phyloP scores from a whole-genome alignment of 2,888 invertebrate genomes.

The Syrphus vitripennis region DNA sequence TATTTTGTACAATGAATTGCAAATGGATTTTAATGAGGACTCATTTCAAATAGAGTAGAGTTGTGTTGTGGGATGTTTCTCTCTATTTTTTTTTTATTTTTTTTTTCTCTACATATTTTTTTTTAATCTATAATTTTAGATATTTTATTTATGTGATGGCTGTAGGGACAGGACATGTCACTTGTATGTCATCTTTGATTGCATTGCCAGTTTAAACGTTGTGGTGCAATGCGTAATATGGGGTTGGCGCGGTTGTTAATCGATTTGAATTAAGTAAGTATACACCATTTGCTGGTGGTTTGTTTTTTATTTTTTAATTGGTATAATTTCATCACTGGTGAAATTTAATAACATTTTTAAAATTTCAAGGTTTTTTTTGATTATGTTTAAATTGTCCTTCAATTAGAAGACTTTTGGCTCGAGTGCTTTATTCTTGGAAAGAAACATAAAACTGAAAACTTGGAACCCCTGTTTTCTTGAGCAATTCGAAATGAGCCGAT shows the following conservation, averaged over 20 bases:
- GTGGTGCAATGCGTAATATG: neutral
- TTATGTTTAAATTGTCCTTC: too few relatives aligned
- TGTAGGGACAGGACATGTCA: neutral
- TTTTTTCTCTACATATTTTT: neutral
- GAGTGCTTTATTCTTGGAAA: too few relatives aligned
- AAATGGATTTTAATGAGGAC: constrained; percentile 63
- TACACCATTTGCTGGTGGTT: too few relatives aligned
- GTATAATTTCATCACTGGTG: too few relatives aligned
- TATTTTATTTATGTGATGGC: neutral
- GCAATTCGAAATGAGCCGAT: too few relatives aligned
- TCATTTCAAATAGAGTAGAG: constrained; percentile 12
- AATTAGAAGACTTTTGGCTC: too few relatives aligned
- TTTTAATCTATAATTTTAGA: neutral
- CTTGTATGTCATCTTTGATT: neutral
- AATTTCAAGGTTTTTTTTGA: too few relatives aligned
- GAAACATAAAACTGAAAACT: too few relatives aligned
- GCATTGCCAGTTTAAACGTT: neutral
- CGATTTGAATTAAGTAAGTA: neutral
- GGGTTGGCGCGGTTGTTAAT: neutral
- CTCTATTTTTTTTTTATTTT: too few relatives aligned
- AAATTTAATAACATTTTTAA: too few relatives aligned
- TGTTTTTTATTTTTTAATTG: neutral
- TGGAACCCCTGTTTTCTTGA: too few relatives aligned
- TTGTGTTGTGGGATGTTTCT: neutral
- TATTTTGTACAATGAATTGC: constrained; percentile 61